Evolutionary conservation across 2,888 invertebrate species (phyloP).

Genomic region (Dynastes tityus): DNA sequence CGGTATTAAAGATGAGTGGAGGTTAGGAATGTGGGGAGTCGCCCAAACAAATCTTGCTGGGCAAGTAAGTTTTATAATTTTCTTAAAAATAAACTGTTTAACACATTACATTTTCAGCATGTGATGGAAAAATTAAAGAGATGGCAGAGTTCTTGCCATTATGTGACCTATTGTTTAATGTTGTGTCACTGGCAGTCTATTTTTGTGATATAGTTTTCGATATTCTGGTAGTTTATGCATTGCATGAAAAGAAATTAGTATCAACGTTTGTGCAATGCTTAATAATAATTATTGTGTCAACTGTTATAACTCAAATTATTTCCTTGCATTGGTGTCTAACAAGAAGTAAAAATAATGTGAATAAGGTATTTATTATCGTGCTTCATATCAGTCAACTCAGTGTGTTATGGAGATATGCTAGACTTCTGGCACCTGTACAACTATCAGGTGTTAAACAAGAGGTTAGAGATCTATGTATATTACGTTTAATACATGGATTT

Average conservation of each 20-base stretch:
- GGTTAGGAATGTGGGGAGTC: constrained; percentile 70
- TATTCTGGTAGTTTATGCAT: constrained; percentile 87
- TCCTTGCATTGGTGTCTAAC: constrained; percentile 84
- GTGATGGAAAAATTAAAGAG: constrained; percentile 63
- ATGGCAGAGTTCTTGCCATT: constrained; percentile 91
- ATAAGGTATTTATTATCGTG: constrained; percentile 73
- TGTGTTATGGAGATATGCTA: constrained; percentile 87
- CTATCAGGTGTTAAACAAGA: constrained; percentile 87
- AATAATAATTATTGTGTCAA: constrained; percentile 81
- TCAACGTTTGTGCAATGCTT: constrained; percentile 80
- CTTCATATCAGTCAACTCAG: constrained; percentile 81
- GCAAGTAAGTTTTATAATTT: constrained; percentile 62
- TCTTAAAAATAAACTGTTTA: constrained; percentile 27
- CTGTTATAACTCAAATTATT: constrained; percentile 83
- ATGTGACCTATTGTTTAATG: constrained; percentile 93
- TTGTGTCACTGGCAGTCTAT: constrained; percentile 90
- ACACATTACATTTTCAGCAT: constrained; percentile 62
- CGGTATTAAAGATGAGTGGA: constrained; percentile 64
- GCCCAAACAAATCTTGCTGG: constrained; percentile 66
- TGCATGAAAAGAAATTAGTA: constrained; percentile 79
- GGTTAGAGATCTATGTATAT: constrained; percentile 82
- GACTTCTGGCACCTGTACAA: constrained; percentile 88
- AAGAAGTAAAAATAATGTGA: constrained; percentile 70
- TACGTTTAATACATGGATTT: constrained; percentile 89
- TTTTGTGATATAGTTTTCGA: constrained; percentile 94